phyloP scores from a whole-genome alignment of 2,797 vertebrate species.

The Spheniscus humboldti region DNA sequence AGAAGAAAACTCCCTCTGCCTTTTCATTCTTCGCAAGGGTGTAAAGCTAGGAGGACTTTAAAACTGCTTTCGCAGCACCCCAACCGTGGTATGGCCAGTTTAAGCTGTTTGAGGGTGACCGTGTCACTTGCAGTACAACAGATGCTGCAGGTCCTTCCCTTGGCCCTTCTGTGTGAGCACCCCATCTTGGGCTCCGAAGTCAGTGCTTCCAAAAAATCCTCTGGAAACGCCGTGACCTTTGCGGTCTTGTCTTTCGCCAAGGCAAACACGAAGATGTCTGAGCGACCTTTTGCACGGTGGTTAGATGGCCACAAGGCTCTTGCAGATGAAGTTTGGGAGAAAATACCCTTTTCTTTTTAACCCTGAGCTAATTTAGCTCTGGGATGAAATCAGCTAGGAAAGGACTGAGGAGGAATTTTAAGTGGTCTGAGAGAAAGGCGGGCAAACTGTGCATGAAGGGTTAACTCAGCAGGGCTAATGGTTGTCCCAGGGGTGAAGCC shows the following conservation, averaged over 20 bases:
- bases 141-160: background rate
- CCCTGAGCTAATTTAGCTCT: background rate
- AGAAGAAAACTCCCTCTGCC: background rate
- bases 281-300: background rate
- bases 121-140: fast-evolving
- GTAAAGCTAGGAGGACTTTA: background rate
- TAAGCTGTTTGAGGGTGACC: background rate
- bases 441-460: background rate
- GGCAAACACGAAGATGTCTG: background rate
- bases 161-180: background rate
- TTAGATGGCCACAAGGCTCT: background rate
- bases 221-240: background rate
- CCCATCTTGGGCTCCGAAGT: background rate
- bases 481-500: background rate
- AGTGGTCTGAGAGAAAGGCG: background rate
- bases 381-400: background rate
- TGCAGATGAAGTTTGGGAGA: background rate
- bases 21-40: background rate
- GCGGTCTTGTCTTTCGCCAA: background rate
- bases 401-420: background rate
- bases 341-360: background rate
- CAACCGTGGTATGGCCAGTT: background rate
- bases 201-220: background rate
- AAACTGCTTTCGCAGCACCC: background rate
- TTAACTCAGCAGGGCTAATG: background rate